Conservation (phyloP, 2,113 vertebrate species). For the Ochotona princeps region DNA sequence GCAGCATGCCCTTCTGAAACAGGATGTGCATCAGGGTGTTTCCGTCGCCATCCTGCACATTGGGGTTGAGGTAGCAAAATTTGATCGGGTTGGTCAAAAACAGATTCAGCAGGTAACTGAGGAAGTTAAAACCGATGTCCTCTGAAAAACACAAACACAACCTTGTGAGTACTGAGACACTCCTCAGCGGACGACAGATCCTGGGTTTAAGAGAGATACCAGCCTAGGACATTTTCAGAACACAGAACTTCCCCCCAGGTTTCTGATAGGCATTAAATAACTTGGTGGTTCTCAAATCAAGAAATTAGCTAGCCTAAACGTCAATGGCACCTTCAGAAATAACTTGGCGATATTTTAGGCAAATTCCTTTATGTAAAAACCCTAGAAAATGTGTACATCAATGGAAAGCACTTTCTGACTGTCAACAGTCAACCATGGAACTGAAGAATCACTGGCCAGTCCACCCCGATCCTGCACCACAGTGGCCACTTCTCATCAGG, state of each 20-base stretch:
- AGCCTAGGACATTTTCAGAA: not conserved
- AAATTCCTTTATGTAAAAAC: not conserved
- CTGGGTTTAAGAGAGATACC: not conserved
- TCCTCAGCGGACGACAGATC: not conserved
- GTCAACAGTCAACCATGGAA: not conserved
- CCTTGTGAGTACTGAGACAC: not conserved
- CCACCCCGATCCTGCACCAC: not conserved
- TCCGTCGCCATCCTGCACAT: constrained; percentile 84
- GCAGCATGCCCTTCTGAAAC: constrained; percentile 85
- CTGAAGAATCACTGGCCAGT: not conserved
- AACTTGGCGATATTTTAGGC: not conserved
- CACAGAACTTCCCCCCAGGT: not conserved
- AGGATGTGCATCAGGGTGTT: constrained; percentile 89
- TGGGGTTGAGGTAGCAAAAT: constrained; percentile 86
- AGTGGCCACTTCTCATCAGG: not conserved
- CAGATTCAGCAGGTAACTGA: constrained; percentile 85
- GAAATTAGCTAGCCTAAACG: not conserved
- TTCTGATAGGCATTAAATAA: not conserved
- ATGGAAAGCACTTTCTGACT: not conserved
- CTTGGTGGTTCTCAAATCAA: not conserved
- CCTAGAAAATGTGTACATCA: not conserved
- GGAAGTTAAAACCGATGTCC: constrained; percentile 84
- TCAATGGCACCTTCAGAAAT: not conserved
- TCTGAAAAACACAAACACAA: constrained; percentile 80
- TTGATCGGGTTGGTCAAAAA: constrained; percentile 81